A percentile compares a stretch with the other conserved stretches of the same genome.
Conservation (phyloP, 2,113 vertebrate genomes). For the Rhabdornis inornatus region DNA sequence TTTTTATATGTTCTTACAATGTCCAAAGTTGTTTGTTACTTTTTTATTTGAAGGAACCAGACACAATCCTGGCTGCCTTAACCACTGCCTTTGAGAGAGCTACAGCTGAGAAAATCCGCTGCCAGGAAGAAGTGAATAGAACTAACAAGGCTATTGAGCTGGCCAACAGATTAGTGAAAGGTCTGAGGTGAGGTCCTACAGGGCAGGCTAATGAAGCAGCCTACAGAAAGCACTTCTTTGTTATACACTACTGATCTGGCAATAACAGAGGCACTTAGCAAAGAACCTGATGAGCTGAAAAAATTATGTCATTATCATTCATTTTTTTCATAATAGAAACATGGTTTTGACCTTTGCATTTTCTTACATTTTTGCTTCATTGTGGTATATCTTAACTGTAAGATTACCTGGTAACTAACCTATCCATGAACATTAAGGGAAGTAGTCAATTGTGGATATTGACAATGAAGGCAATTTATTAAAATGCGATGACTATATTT, state of each 20-base stretch:
- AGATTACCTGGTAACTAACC: constrained; percentile 75
- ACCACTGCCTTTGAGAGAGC: constrained; percentile 84
- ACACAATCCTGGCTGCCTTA: constrained; percentile 85
- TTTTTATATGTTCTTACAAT: constrained; percentile 60
- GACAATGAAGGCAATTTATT: constrained; percentile 66
- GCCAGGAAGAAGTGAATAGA: constrained; percentile 91
- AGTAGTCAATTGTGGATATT: constrained; percentile 18
- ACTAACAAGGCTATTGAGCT: constrained; percentile 95
- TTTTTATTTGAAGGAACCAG: constrained; percentile 85
- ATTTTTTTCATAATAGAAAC: constrained; percentile 82
- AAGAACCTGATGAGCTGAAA: constrained; percentile 87
- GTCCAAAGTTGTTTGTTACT: constrained; percentile 71
- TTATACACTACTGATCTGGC: constrained; percentile 83
- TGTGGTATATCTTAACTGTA: constrained; percentile 69
- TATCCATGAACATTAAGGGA: constrained; percentile 11
- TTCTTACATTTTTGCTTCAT: constrained; percentile 75
- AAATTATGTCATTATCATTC: constrained; percentile 87
- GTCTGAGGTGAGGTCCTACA: constrained; percentile 89
- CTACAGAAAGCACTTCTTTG: constrained; percentile 82
- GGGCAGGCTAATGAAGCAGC: constrained; percentile 83
- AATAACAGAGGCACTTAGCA: constrained; percentile 83
- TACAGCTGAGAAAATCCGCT: constrained; percentile 87
- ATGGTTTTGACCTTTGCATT: constrained; percentile 85
- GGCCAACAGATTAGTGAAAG: constrained; percentile 95
- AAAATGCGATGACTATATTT: constrained; percentile 55